Evolutionary conservation across 2,113 vertebrate species (phyloP), one percentile per base, ranked within the genome.

Genomic region (Dasypus novemcinctus): DNA sequence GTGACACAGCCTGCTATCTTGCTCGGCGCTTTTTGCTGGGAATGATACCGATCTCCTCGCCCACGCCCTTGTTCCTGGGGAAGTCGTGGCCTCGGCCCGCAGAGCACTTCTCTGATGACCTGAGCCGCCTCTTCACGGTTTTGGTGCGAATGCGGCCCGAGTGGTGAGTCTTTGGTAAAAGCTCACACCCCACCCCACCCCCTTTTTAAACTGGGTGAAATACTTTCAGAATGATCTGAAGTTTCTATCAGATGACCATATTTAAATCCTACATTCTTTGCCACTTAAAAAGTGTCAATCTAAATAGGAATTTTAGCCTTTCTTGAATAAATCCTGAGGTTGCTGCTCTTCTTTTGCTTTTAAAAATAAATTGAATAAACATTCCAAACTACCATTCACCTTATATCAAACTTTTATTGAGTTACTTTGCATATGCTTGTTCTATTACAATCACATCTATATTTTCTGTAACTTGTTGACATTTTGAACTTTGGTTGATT

Each of bases 271-370:
- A 66, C 17, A 64, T 64, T 38, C 66, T 68, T 61, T 94, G 38
- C 13, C 33, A 78, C 49, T 81, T 86, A 33, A 69, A 57, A 3
- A 75, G 76, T 82, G 33, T 93, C 71, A 74, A n/a, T 91, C 71
- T 71, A 71, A 95, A 41, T 63, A 49, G 31, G 69, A 69, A 71
- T 85, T 87, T 93, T 38, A 64, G 63, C 36, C 88, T 95, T 90
- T 76, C 61, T 74, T 88, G 36, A 93, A 87, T 54, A 75, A 43
- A 83, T 90, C 72, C 85, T 74, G 64, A 87, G 81, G 25, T 52
- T 92, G 25, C 49, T 89, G 7, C 59, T 91, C 76, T 66, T 36
- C 88, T 75, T 86, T 94, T 82, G 12, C 29, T 87, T 74, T 85
- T 64, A 38, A 80, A 86, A 93, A 92, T 57, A 69, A 86, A 71